Base-by-base conservation (phyloP, 1,140 invertebrate genomes). In the Drosophila lacertosa region DNA sequence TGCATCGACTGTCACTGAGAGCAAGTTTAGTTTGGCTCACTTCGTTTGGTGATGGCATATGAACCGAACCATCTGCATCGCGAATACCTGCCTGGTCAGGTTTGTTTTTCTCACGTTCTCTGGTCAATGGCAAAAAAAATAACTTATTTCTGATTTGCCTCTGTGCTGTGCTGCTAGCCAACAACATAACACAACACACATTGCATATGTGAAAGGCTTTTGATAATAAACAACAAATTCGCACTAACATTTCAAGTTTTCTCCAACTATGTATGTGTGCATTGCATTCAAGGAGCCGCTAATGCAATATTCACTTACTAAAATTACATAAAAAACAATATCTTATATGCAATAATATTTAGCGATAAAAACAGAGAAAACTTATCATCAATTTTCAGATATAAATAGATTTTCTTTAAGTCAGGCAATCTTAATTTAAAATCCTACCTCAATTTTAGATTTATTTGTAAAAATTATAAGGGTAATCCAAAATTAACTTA, bases 171-270 rank as follows among this genome's bases (percentile, higher is more conserved):
- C 54, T 13, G 53, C 37, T 5, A 20, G 29, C 24, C 10, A 35
- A 35, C n/a, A n/a, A n/a, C n/a, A n/a, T n/a, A n/a, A n/a, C n/a
- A n/a, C n/a, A n/a, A n/a, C n/a, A n/a, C 53, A 63, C 51, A 40
- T 48, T 37, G 37, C 33, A 50, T 48, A 67, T 48, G 64, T 73
- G 70, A 73, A 73, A 73, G 70, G 64, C 45, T 50, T 66, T 66
- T 35, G 42, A 57, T 47, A 47, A 51, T 29, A 55, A 55, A 65
- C 11, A 10, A 44, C 33, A 7, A 9, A 26, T 15, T 40, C 26
- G 33, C 35, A 15, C 33, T 16, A 16, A 39, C 35, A 37, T 11
- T 15, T 54, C 5, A 9, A 40, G 22, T 29, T 39, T n/a, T 15
- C 9, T 13, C 35, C n/a, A 0, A 10, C 32, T n/a, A 40, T 10